A percentile compares a stretch with the other conserved stretches of the same genome.
Conservation (phyloP, 2,888 invertebrate species). For the Lomographa bimaculata region DNA sequence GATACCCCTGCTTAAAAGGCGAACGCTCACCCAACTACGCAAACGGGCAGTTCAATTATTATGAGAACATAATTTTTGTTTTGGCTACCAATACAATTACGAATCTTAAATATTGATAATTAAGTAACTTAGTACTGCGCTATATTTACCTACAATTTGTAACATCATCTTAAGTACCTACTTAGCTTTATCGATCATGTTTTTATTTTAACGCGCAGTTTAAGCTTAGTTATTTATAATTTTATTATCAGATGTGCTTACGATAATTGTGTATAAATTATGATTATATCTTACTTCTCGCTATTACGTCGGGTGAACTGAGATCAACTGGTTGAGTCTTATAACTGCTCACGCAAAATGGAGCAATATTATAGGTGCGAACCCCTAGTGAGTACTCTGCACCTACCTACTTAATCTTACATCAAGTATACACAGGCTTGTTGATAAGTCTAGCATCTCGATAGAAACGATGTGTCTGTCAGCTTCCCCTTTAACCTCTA, state of each 20-base stretch:
- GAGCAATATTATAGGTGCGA: constrained; percentile 50
- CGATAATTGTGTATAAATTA: not conserved
- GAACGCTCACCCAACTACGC: no score
- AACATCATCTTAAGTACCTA: no score
- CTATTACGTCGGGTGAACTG: constrained; percentile 2
- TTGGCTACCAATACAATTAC: no score
- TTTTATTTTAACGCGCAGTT: no score
- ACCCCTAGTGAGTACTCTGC: constrained; percentile 43
- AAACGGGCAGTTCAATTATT: no score
- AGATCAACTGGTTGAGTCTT: constrained; percentile 4
- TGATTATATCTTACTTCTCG: not conserved
- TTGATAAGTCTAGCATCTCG: constrained; percentile 3
- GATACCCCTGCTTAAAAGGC: no score
- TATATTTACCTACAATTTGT: no score
- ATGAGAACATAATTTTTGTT: no score
- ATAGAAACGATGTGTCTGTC: not conserved
- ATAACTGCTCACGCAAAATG: constrained; percentile 37
- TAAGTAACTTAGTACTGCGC: no score
- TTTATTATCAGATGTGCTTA: not conserved
- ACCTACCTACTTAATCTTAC: constrained; percentile 2
- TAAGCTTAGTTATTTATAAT: no score
- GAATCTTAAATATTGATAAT: no score
- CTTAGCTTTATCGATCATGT: no score
- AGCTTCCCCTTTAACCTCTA: constrained; percentile 44
- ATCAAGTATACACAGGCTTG: not conserved